Evolutionary conservation across 2,797 vertebrate species (phyloP).

Genomic region (Oreochromis mossambicus): DNA sequence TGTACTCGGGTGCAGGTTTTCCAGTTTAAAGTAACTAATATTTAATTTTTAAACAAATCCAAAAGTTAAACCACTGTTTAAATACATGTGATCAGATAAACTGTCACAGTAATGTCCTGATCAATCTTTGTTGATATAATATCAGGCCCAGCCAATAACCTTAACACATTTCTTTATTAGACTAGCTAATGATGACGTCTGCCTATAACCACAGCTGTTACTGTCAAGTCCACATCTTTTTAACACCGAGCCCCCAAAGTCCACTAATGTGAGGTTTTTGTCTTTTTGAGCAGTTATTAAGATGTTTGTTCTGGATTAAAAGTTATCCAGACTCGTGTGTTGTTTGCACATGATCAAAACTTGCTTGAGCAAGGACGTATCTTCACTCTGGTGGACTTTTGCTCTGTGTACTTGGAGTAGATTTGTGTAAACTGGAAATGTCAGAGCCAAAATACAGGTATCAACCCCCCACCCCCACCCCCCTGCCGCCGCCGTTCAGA

Average conservation of each 20-base stretch:
- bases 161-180: not conserved
- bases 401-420: not conserved
- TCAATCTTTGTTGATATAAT: not conserved
- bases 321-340: not conserved
- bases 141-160: not conserved
- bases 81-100: not conserved
- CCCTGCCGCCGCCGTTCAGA: not conserved
- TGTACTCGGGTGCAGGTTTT: not conserved
- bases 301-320: not conserved
- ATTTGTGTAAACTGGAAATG: not conserved
- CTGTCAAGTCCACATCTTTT: not conserved
- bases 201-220: not conserved
- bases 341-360: not conserved
- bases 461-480: rapidly evolving
- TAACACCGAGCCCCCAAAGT: not conserved
- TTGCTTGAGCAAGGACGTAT: rapidly evolving
- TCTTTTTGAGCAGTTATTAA: not conserved
- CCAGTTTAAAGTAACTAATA: not conserved
- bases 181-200: not conserved
- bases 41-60: not conserved
- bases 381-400: not conserved
- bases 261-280: not conserved
- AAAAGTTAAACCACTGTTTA: not conserved
- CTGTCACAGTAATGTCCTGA: not conserved
- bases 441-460: not conserved